Evolutionary conservation across 2,888 invertebrate genomes (phyloP).

Genomic region (Rhingia campestris): DNA sequence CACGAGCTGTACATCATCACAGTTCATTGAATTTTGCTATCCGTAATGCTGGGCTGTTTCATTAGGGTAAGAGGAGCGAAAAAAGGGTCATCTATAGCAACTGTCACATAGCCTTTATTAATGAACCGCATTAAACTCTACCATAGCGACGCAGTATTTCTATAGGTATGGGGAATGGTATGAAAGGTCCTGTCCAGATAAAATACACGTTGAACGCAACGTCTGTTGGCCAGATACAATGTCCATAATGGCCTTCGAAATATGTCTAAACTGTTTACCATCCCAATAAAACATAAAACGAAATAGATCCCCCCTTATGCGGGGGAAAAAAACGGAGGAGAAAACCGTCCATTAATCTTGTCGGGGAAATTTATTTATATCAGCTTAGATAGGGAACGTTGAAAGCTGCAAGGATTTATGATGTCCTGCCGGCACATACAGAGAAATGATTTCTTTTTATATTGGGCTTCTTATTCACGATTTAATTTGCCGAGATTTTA

Average conservation of each 20-base stretch:
- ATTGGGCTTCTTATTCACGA: slow-evolving; percentile 12
- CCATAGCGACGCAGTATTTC: neutral
- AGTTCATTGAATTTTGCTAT: slow-evolving; percentile 60
- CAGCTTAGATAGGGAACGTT: slow-evolving; percentile 50
- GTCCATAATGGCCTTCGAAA: slow-evolving; percentile 48
- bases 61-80: neutral
- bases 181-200: neutral
- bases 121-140: slow-evolving; percentile 59
- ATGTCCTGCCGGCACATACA: slow-evolving; percentile 30
- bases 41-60: slow-evolving; percentile 22
- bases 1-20: slow-evolving; percentile 27
- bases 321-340: no score
- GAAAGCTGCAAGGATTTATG: slow-evolving; percentile 65
- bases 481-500: slow-evolving; percentile 29
- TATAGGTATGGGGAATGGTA: no score
- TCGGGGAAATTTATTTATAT: slow-evolving; percentile 36
- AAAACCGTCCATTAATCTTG: slow-evolving; percentile 62
- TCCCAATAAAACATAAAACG: slow-evolving; percentile 59
- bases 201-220: neutral
- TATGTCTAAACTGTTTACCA: slow-evolving; percentile 55
- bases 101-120: slow-evolving; percentile 50
- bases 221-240: slow-evolving; percentile 26
- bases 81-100: slow-evolving; percentile 23
- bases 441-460: neutral
- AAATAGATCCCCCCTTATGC: slow-evolving; percentile 33